Percentiles rank a stretch among this genome's conserved stretches.
Conservation (phyloP, 2,797 vertebrate species). For the Anguilla anguilla region DNA sequence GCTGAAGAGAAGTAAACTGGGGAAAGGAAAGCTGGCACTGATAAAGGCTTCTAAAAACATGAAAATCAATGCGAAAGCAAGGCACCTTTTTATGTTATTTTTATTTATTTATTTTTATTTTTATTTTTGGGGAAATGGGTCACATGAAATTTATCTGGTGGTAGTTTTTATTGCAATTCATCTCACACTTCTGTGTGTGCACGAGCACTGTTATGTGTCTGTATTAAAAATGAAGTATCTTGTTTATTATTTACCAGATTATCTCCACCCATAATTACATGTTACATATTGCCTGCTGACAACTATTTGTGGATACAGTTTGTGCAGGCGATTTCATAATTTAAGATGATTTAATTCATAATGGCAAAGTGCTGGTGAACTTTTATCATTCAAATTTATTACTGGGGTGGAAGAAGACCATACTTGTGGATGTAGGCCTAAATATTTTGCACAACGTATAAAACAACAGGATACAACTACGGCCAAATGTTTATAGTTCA, state of each 20-base stretch:
- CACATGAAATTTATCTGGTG: background rate
- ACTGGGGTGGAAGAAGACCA: background rate
- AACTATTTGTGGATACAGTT: background rate
- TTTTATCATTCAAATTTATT: background rate
- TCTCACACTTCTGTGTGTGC: background rate
- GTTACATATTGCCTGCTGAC: background rate
- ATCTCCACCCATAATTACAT: background rate
- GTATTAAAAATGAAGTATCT: background rate
- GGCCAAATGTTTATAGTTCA: background rate
- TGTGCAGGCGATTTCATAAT: background rate
- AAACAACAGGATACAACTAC: background rate
- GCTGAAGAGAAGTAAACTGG: background rate
- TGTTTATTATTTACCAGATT: background rate
- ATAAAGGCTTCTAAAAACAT: background rate
- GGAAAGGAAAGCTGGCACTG: background rate
- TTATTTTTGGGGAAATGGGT: background rate
- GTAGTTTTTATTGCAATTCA: background rate
- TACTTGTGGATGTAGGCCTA: background rate
- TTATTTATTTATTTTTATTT: background rate
- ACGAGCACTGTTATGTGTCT: background rate
- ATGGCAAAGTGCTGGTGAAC: too few relatives aligned
- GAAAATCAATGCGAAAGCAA: background rate
- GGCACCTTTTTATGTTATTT: background rate
- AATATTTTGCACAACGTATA: background rate
- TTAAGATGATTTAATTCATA: too few relatives aligned